Conservation (phyloP, 2,888 invertebrate genomes). For the Zaprionus obscuricornis region DNA sequence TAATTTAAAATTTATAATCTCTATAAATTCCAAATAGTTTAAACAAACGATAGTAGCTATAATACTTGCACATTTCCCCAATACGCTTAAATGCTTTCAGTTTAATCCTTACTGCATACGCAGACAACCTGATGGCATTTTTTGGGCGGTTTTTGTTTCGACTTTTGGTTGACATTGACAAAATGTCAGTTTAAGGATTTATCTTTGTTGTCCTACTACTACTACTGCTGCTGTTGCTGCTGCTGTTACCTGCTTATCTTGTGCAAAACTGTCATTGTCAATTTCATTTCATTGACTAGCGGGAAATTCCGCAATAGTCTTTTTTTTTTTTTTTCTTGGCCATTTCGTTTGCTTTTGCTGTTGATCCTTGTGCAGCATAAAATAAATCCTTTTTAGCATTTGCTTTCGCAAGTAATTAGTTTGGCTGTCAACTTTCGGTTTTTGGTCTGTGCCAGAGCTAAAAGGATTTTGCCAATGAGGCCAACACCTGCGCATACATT, state of each 20-base stretch:
- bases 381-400: slow-evolving; percentile 62
- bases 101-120: slow-evolving; percentile 18
- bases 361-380: slow-evolving; percentile 39
- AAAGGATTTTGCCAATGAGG: slow-evolving; percentile 56
- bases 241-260: too few species aligned
- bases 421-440: slow-evolving; percentile 71
- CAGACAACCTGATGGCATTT: slow-evolving; percentile 31
- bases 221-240: slow-evolving; percentile 45
- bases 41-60: too few species aligned
- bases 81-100: too few species aligned
- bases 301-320: slow-evolving; percentile 48
- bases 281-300: slow-evolving; percentile 71
- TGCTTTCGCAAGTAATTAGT: slow-evolving; percentile 67
- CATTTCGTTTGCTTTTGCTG: slow-evolving; percentile 43
- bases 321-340: slow-evolving; percentile 16
- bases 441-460: slow-evolving; percentile 53
- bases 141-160: slow-evolving; percentile 23
- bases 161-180: slow-evolving; percentile 63
- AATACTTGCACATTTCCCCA: too few species aligned
- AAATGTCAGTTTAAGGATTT: slow-evolving; percentile 66
- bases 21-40: too few species aligned
- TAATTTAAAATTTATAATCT: too few species aligned
- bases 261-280: too few species aligned
- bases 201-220: slow-evolving; percentile 10
- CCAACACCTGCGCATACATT: slow-evolving; percentile 54